Conservation (phyloP, 1,140 invertebrate genomes). For the Papilio xuthus region DNA sequence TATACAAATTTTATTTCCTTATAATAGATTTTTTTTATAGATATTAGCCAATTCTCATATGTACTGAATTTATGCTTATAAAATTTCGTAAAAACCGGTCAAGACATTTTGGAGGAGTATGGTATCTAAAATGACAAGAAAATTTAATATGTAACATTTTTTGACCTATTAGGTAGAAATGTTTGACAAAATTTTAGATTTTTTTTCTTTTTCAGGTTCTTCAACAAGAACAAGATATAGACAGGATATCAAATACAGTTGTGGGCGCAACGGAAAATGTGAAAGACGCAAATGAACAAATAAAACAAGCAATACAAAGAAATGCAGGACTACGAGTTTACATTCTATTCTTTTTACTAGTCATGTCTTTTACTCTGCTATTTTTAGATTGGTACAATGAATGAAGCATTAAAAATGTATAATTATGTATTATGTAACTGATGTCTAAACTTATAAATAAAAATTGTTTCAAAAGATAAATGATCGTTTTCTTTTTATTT, state of each 20-base stretch:
- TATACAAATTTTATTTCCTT: no score
- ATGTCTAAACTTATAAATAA: neutral
- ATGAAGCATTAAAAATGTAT: constrained; percentile 76
- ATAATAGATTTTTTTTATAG: no score
- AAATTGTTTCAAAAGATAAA: neutral
- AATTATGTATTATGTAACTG: neutral
- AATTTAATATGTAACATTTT: neutral
- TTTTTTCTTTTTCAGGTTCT: constrained; percentile 80
- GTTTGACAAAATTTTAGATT: neutral
- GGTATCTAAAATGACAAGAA: constrained; percentile 10
- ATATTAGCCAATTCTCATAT: no score
- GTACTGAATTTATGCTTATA: no score
- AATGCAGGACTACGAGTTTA: constrained; percentile 97
- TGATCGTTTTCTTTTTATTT: neutral
- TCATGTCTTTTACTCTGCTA: constrained; percentile 97
- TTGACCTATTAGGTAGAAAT: neutral
- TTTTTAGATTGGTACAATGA: constrained; percentile 99
- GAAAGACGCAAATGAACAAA: constrained; percentile 97
- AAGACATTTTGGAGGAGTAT: no score
- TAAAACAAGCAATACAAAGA: constrained; percentile 96
- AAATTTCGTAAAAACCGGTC: no score
- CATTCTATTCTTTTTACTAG: constrained; percentile 96
- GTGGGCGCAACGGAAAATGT: constrained; percentile 97
- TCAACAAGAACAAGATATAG: constrained; percentile 96
- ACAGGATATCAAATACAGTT: constrained; percentile 92